Base-by-base conservation (phyloP, 1,140 invertebrate genomes). In the Rhizoglyphus robini region DNA sequence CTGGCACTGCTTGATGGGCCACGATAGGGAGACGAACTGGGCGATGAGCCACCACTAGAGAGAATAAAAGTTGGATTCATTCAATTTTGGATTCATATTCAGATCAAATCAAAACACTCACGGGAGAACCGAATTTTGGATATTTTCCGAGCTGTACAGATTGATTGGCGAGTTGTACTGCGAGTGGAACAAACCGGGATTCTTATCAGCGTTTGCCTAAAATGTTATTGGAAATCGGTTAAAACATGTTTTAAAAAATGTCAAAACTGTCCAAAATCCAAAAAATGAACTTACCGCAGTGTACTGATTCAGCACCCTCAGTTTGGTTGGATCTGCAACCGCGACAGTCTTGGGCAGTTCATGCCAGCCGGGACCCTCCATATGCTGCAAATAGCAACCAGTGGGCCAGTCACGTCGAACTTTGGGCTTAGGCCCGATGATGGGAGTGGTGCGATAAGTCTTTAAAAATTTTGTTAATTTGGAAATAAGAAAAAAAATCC, bases 81-180 rank as follows among this genome's bases (percentile, higher is more conserved):
- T 34, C 3, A 13, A 31, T 47, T 54, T 2, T 62, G 15, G 20
- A 62, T 31, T 18, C 41, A 65, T 46, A 66, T 65, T 18, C 4
- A n/a, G 4, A 15, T 32, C 20, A 2, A 64, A 32, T 36, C 34
- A 32, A 36, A 41, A 41, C 15, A 38, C 30, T 38, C 59, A 57
- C 32, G 49, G 65, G 15, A n/a, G 18, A 11, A 76, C 74, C 3
- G 76, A 74, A n/a, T 74, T 58, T 29, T 74, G 73, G 30, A 77
- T 71, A 64, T 77, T 77, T 46, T 74, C 69, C n/a, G 74, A 71
- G 25, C 76, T 77, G 65, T 79, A 79, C 4, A 79, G 67, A 57
- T 73, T 73, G 57, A 78, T 75, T 8, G 77, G 77, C 0, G 75
- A 72, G 67, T 79, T 79, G 67, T 76, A 78, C 70, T 78, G 76